phyloP scores from a whole-genome alignment of 2,113 vertebrate genomes.

The Oryzias melastigma region DNA sequence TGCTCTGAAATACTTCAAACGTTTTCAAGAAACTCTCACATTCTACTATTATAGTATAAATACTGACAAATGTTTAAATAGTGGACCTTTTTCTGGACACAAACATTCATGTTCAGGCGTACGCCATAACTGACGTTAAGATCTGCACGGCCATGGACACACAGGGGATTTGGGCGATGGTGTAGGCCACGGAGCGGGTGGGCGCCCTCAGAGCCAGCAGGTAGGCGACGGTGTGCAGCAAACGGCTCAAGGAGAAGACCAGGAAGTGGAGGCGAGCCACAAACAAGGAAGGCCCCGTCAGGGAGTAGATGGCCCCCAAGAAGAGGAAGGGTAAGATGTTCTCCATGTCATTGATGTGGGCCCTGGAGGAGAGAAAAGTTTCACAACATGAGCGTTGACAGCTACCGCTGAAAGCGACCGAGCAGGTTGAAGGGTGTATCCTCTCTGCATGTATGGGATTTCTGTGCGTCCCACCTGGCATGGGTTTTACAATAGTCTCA shows the following conservation, averaged over 20 bases:
- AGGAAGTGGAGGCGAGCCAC: conserved; percentile 89
- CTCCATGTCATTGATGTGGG: conserved; percentile 91
- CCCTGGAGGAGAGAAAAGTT: conserved; percentile 66
- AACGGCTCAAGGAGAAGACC: conserved; percentile 81
- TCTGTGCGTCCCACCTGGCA: too few relatives aligned
- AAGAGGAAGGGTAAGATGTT: conserved; percentile 96
- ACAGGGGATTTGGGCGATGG: conserved; percentile 87
- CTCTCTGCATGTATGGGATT: too few relatives aligned
- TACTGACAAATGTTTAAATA: conserved; percentile 32
- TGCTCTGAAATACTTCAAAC: conserved; percentile 33
- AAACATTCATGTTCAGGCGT: conserved; percentile 64
- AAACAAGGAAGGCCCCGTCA: conserved; percentile 78
- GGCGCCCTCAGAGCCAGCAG: conserved; percentile 81
- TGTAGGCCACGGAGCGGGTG: conserved; percentile 85
- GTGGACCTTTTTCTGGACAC: background rate
- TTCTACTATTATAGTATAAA: conserved; percentile 29
- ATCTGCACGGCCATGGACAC: conserved; percentile 93
- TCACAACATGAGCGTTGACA: background rate
- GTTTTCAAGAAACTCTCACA: conserved; percentile 30
- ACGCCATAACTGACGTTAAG: conserved; percentile 66
- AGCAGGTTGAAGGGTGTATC: background rate
- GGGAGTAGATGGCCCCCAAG: conserved; percentile 87
- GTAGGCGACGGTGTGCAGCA: conserved; percentile 87
- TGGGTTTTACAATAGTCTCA: too few relatives aligned
- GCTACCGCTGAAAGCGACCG: background rate